A percentile compares a stretch with the other conserved stretches of the same genome.
These are phyloP conservation scores for Pachypsylla venusta DNA, from an alignment of 1,140 invertebrate genomes.

Conservation along the genomic window DNA sequence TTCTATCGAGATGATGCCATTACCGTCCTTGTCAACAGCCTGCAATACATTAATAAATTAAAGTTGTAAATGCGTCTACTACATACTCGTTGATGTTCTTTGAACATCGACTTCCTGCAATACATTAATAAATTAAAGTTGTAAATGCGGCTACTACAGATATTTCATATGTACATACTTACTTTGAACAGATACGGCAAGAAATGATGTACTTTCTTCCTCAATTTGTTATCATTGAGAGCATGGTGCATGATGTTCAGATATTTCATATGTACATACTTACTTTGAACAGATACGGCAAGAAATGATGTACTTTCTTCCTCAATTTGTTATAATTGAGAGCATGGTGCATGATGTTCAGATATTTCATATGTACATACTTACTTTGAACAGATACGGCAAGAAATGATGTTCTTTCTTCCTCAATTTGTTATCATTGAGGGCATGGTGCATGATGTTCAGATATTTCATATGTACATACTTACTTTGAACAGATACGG, in stretches of 20 bases:
- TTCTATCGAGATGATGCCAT: conserved; percentile 56
- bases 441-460: conserved; percentile 59
- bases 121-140: no score
- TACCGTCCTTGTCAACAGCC: conserved; percentile 65
- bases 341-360: conserved; percentile 63
- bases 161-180: no score
- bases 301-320: conserved; percentile 53
- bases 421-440: conserved; percentile 54
- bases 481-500: conserved; percentile 62
- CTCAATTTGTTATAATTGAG: conserved; percentile 54
- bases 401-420: conserved; percentile 56
- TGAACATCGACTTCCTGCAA: no score
- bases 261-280: conserved; percentile 39
- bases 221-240: conserved; percentile 52
- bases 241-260: conserved; percentile 64
- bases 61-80: no score
- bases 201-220: conserved; percentile 53
- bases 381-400: conserved; percentile 62
- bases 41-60: conserved; percentile 27
- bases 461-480: conserved; percentile 43
- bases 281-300: conserved; percentile 66
- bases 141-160: no score
- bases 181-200: conserved; percentile 65
- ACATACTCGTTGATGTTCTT: no score
- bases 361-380: conserved; percentile 46